A percentile compares a stretch with the other conserved stretches of the same genome.
Conservation (phyloP, 2,113 vertebrate genomes). For the Balaeniceps rex region DNA sequence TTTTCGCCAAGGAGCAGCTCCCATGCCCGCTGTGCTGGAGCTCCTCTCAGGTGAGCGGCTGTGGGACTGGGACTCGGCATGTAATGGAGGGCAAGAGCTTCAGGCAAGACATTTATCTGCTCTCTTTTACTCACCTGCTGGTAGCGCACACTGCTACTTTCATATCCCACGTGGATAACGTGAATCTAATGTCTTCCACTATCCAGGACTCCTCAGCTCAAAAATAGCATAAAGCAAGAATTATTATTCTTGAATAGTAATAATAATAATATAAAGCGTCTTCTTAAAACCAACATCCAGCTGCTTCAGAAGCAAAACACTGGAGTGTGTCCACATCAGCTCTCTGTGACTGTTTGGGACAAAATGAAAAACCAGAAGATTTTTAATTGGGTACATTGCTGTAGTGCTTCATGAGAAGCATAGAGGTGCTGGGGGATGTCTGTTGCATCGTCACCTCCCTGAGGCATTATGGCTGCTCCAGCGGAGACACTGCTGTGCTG, state of each 20-base stretch:
- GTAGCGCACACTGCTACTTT: fast-evolving
- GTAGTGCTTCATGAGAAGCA: neutral
- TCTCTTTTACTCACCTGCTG: neutral
- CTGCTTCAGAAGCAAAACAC: neutral
- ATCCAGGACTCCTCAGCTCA: neutral
- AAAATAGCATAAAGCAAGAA: neutral
- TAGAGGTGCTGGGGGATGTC: neutral
- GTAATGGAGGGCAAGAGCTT: neutral
- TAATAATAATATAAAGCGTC: neutral
- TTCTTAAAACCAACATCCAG: neutral
- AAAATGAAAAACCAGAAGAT: neutral
- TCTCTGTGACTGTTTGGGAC: neutral
- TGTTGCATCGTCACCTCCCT: neutral
- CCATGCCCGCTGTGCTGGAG: neutral
- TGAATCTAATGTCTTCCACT: neutral
- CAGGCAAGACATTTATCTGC: neutral
- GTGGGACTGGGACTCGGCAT: fast-evolving
- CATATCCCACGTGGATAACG: fast-evolving
- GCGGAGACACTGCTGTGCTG: neutral
- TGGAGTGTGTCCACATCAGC: neutral
- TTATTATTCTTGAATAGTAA: neutral
- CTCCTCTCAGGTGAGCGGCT: neutral
- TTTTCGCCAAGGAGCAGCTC: neutral
- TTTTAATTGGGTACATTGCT: neutral
- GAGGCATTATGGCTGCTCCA: neutral